Evolutionary conservation across 2,113 vertebrate species (phyloP), one percentile per base, ranked within the genome.

Genomic region (Paradoxurus hermaphroditus): DNA sequence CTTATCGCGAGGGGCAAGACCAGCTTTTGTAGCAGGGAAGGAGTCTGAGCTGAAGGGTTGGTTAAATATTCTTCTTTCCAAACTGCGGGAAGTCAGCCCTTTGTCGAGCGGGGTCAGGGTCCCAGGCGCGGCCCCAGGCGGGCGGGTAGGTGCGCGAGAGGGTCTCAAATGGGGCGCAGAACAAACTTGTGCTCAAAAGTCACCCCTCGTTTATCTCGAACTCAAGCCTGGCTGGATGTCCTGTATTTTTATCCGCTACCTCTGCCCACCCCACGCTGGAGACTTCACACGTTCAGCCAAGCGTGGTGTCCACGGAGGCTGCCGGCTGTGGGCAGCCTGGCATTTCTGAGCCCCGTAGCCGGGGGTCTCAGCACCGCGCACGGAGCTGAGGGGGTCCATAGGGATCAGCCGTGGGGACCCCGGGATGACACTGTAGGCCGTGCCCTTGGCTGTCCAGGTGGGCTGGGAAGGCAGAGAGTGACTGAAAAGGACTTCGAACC

Each of bases 1-100:
- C 29, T n/a, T 16, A 4, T 41, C 5, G 0, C 4, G 13, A 39
- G 0, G 2, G n/a, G 23, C 3, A 3, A 0, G 2, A 36, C 4
- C 25, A 13, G n/a, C 36, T 31, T 51, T 21, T 31, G 14, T 29
- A 5, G 27, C 4, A 19, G 3, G 5, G 6, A 29, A 16, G 39
- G 65, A 21, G 11, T 2, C 67, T 15, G 18, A 36, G 34, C 15
- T 44, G 6, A 15, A 29, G 7, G n/a, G 56, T 19, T 49, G 25
- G 41, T 36, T 31, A 25, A 23, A 1, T 31, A 18, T 14, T 90
- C 83, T 68, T 70, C 51, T 53, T 85, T 49, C 10, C 11, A 34
- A 77, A 18, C 34, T 46, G 39, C 5, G 2, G 36, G 12, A 23
- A 16, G 4, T 14, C 5, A 1, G 27, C 19, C 1, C 0, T 6